Percentiles rank a stretch among this genome's conserved stretches.
Evolutionary conservation across 2,797 vertebrate species (phyloP).

Genomic region (Centroberyx gerrardi): DNA sequence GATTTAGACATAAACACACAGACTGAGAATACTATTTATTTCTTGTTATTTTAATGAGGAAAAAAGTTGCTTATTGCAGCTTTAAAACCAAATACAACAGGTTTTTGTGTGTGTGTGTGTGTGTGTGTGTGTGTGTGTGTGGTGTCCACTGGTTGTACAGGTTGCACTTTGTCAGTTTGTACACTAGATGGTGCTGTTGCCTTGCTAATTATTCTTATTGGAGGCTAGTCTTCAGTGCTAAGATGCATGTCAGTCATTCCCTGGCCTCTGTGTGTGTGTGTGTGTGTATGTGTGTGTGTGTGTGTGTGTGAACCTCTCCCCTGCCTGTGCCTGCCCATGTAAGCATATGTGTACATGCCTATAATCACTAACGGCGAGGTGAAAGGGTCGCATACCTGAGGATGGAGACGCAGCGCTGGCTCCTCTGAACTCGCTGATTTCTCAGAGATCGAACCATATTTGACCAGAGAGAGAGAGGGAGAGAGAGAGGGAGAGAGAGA

Average conservation of each 20-base stretch:
- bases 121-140: too few species aligned
- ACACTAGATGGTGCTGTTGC: slow-evolving; percentile 66
- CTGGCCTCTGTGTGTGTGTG: background rate
- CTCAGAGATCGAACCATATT: slow-evolving; percentile 16
- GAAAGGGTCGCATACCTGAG: slow-evolving; percentile 24
- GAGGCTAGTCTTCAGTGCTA: too few species aligned
- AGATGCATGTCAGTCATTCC: too few species aligned
- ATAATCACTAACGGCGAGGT: background rate
- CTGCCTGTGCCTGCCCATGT: slow-evolving; percentile 13
- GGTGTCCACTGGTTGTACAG: slow-evolving; percentile 4
- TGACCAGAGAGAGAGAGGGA: background rate
- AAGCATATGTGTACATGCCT: background rate
- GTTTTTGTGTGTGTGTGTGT: too few species aligned
- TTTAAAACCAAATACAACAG: too few species aligned
- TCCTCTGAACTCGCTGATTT: too few species aligned
- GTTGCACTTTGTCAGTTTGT: slow-evolving; percentile 5
- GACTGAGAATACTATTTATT: too few species aligned
- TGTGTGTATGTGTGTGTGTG: slow-evolving; percentile 8
- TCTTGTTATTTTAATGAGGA: too few species aligned
- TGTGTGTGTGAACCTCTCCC: slow-evolving; percentile 10
- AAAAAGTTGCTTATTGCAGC: too few species aligned
- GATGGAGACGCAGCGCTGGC: background rate
- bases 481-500: too few species aligned
- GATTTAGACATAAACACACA: too few species aligned
- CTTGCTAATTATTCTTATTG: background rate